These are phyloP conservation scores for Stenchaetothrips biformis DNA, from an alignment of 2,888 invertebrate species.

Conservation along the genomic window DNA sequence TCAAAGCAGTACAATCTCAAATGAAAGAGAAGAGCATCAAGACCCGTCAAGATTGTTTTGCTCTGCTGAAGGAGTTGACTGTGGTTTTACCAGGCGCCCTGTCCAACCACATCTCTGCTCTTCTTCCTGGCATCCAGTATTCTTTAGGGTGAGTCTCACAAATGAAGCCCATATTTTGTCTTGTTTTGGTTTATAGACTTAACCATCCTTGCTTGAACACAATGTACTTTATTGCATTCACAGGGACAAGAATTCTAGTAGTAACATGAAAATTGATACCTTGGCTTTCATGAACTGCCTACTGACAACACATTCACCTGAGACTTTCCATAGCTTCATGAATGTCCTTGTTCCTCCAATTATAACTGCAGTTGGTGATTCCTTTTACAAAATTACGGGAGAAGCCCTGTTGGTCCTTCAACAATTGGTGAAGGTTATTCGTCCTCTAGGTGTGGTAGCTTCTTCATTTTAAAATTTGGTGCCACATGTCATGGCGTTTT, in stretches of 20 bases:
- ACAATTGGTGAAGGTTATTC: constrained; percentile 88
- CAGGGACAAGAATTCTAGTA: constrained; percentile 87
- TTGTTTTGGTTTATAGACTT: neutral
- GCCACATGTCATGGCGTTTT: neutral
- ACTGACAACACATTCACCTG: constrained; percentile 70
- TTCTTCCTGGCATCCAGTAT: constrained; percentile 73
- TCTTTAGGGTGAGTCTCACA: constrained; percentile 35
- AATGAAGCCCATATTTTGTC: neutral
- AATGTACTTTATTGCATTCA: constrained; percentile 28
- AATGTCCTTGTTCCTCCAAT: constrained; percentile 75
- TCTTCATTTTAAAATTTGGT: constrained; percentile 22
- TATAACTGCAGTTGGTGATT: constrained; percentile 84
- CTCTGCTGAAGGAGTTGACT: constrained; percentile 83
- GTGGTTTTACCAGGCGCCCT: constrained; percentile 84
- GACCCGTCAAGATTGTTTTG: constrained; percentile 87
- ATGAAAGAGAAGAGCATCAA: constrained; percentile 82
- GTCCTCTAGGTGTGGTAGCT: constrained; percentile 65
- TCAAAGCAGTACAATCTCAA: constrained; percentile 82
- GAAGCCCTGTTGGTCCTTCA: constrained; percentile 91
- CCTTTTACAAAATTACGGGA: constrained; percentile 97
- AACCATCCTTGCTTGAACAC: constrained; percentile 36
- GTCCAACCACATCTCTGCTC: constrained; percentile 72
- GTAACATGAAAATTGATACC: constrained; percentile 97
- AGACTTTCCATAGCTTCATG: constrained; percentile 76
- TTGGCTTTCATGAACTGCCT: constrained; percentile 85